Percentiles rank a stretch among this genome's conserved stretches.
Conservation (phyloP, 2,797 vertebrate species). For the Characodon lateralis region DNA sequence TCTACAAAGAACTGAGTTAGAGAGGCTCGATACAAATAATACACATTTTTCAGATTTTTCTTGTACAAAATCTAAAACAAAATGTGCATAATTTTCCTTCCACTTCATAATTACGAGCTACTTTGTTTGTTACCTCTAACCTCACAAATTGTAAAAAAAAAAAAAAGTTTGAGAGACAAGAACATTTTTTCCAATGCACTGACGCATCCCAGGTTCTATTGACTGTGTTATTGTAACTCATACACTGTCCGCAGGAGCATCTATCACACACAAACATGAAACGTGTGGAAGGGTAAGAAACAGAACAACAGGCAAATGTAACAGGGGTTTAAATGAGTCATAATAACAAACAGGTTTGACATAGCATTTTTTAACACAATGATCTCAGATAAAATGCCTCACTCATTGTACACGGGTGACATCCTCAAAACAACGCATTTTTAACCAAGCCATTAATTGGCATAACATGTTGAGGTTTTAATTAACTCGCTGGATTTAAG, state of each 20-base stretch:
- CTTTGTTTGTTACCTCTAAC: too few relatives aligned
- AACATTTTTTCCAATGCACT: too few relatives aligned
- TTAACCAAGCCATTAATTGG: background rate
- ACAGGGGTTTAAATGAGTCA: background rate
- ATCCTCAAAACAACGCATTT: slow-evolving; percentile 9
- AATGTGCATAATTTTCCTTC: too few relatives aligned
- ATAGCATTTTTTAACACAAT: background rate
- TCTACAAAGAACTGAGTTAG: too few relatives aligned
- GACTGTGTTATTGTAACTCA: background rate
- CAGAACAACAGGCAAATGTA: background rate
- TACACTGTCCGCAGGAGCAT: background rate
- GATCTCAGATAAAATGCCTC: background rate
- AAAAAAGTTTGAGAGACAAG: too few relatives aligned
- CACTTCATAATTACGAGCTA: background rate
- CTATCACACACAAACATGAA: background rate
- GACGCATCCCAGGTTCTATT: too few relatives aligned
- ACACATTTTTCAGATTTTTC: too few relatives aligned
- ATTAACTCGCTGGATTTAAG: background rate
- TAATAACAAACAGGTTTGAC: background rate
- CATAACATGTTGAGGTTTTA: background rate
- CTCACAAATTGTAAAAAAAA: too few relatives aligned
- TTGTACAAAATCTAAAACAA: too few relatives aligned
- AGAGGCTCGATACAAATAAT: too few relatives aligned
- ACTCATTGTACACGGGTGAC: background rate
- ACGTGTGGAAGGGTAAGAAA: background rate